Conservation (phyloP, 37 sponge, comb jelly and placozoan genomes). For the Haliclona indistincta region DNA sequence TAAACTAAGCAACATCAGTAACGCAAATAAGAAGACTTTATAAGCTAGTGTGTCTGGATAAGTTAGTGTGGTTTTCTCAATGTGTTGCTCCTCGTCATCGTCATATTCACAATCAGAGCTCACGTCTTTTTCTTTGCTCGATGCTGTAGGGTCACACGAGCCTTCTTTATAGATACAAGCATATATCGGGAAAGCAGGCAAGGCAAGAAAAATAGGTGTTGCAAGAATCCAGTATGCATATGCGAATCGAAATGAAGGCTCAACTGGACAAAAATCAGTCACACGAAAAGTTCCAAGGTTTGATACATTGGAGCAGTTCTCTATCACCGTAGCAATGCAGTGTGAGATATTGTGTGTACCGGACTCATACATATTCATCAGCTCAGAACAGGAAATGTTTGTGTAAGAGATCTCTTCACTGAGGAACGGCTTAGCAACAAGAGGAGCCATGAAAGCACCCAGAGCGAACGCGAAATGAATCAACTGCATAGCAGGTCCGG, state of each 20-base stretch:
- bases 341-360: background rate
- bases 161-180: background rate
- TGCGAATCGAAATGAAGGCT: too few species aligned
- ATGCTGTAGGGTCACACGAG: background rate
- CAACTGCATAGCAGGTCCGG: constrained; percentile 62
- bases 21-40: constrained; percentile 1
- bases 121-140: background rate
- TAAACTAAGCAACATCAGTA: constrained; percentile 33
- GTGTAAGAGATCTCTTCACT: background rate
- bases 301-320: background rate
- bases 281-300: too few species aligned
- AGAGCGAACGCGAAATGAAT: constrained; percentile 56
- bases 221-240: constrained; percentile 19
- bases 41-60: background rate
- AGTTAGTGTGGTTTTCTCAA: too few species aligned
- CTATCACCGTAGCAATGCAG: background rate
- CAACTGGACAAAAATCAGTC: too few species aligned
- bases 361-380: background rate
- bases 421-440: constrained; percentile 57
- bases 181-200: constrained; percentile 1
- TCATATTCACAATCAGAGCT: too few species aligned
- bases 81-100: too few species aligned
- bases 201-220: background rate
- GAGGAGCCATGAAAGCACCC: constrained; percentile 65
- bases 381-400: background rate